Conservation (phyloP, 2,113 vertebrate species). For the Pungitius pungitius region DNA sequence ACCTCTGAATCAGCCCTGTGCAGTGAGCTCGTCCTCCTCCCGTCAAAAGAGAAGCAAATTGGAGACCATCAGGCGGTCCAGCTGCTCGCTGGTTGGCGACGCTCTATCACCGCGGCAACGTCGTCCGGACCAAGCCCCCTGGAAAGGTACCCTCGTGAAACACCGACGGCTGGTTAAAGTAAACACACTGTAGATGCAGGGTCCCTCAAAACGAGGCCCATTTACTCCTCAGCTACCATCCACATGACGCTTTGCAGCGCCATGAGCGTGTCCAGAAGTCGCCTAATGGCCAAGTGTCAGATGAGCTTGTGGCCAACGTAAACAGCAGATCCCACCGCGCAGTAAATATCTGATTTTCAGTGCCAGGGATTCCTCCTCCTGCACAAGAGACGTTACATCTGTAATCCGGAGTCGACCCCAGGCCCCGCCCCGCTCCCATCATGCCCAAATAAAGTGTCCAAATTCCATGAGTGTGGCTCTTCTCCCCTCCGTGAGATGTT, state of each 20-base stretch:
- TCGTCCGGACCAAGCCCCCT: neutral
- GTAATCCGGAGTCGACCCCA: conserved; percentile 14
- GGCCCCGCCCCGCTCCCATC: conserved; percentile 61
- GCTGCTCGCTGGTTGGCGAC: conserved; percentile 8
- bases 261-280: conserved; percentile 12
- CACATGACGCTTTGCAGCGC: neutral
- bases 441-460: conserved; percentile 87
- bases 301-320: conserved; percentile 9
- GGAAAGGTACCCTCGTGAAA: conserved; percentile 15
- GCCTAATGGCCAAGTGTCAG: conserved; percentile 24
- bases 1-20: neutral
- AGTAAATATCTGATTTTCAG: conserved; percentile 57
- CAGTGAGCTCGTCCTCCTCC: neutral
- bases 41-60: neutral
- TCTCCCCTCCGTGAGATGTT: conserved; percentile 77
- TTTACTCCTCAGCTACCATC: conserved; percentile 17
- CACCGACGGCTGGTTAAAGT: neutral
- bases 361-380: conserved; percentile 67
- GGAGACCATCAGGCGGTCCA: conserved; percentile 21
- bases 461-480: conserved; percentile 77
- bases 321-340: conserved; percentile 18
- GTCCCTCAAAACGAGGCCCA: neutral
- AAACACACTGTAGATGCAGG: conserved; percentile 8
- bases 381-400: conserved; percentile 52
- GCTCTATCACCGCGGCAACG: neutral